Percentiles rank a stretch among this genome's conserved stretches.
Conservation (phyloP, 2,888 invertebrate genomes). For the Coleophora flavipennella region DNA sequence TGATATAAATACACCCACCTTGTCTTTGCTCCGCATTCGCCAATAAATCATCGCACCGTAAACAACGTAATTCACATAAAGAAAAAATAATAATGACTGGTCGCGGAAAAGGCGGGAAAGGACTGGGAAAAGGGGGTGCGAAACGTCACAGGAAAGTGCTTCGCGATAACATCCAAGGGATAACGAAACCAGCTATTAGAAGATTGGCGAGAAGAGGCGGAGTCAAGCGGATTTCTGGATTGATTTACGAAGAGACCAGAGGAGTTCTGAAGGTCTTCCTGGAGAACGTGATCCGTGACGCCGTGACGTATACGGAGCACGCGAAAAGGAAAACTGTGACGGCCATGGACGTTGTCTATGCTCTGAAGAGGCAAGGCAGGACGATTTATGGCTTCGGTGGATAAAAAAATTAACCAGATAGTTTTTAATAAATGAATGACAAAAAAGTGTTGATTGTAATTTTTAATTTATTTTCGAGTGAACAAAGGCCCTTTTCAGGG, state of each 20-base stretch:
- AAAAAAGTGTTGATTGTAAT: not conserved
- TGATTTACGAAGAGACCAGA: constrained; percentile 86
- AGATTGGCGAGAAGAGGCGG: constrained; percentile 81
- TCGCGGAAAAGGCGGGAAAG: constrained; percentile 85
- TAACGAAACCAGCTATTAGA: constrained; percentile 84
- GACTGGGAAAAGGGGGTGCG: constrained; percentile 85
- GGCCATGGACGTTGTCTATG: constrained; percentile 91
- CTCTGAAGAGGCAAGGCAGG: constrained; percentile 86
- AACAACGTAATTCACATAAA: not conserved
- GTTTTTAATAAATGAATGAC: not conserved
- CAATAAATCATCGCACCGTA: not conserved
- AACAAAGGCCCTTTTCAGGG: constrained; percentile 42
- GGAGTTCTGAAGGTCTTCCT: constrained; percentile 86
- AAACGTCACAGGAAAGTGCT: constrained; percentile 87
- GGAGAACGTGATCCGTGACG: constrained; percentile 87
- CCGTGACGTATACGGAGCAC: constrained; percentile 90
- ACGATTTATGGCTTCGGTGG: constrained; percentile 88
- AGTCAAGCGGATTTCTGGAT: constrained; percentile 80
- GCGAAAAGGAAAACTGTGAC: constrained; percentile 91
- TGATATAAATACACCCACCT: not conserved
- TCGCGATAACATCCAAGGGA: constrained; percentile 85
- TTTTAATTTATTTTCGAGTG: not conserved
- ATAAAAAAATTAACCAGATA: constrained; percentile 31
- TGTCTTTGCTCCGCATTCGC: not conserved
- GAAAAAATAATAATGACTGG: constrained; percentile 74